Percentiles rank a stretch among this genome's conserved stretches.
phyloP scores from a whole-genome alignment of 2,888 invertebrate genomes.

The Scaptomyza polygonia region DNA sequence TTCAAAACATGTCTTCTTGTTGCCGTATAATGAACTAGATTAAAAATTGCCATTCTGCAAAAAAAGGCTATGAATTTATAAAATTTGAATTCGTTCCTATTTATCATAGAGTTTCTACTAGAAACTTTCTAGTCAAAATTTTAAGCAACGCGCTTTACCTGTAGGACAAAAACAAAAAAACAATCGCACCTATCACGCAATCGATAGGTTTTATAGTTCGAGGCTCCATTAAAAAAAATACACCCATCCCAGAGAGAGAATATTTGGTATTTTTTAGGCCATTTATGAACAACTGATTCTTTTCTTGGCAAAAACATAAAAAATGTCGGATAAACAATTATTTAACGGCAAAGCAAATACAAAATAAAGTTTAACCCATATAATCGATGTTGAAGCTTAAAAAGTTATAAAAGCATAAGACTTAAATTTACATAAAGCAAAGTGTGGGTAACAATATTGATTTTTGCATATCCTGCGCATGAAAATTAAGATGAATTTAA shows the following conservation, averaged over 20 bases:
- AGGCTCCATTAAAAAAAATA: background rate
- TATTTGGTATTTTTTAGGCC: slow-evolving; percentile 36
- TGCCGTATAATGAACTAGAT: too few relatives aligned
- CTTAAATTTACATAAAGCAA: background rate
- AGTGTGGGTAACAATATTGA: slow-evolving; percentile 39
- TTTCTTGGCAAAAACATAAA: slow-evolving; percentile 48
- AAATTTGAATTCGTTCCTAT: background rate
- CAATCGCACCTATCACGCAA: background rate
- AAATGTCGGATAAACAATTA: slow-evolving; percentile 58
- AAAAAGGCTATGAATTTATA: background rate
- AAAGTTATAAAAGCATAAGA: slow-evolving; percentile 2
- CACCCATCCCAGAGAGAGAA: background rate
- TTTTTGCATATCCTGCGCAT: slow-evolving; percentile 24
- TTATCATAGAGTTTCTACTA: background rate
- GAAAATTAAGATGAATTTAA: slow-evolving; percentile 7
- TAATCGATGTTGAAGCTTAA: slow-evolving; percentile 11
- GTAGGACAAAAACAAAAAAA: background rate
- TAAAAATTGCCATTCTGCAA: too few relatives aligned
- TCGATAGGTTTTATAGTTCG: background rate
- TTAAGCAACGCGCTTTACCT: background rate
- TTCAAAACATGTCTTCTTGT: too few relatives aligned
- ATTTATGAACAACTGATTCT: slow-evolving; percentile 25
- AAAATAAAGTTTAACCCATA: slow-evolving; percentile 8
- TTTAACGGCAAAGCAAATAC: slow-evolving; percentile 28
- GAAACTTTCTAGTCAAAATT: background rate